A percentile compares a stretch with the other conserved stretches of the same genome.
These are phyloP conservation scores for Pachyseris speciosa DNA, from an alignment of 64 coral and sea anemone genomes.

Conservation along the genomic window DNA sequence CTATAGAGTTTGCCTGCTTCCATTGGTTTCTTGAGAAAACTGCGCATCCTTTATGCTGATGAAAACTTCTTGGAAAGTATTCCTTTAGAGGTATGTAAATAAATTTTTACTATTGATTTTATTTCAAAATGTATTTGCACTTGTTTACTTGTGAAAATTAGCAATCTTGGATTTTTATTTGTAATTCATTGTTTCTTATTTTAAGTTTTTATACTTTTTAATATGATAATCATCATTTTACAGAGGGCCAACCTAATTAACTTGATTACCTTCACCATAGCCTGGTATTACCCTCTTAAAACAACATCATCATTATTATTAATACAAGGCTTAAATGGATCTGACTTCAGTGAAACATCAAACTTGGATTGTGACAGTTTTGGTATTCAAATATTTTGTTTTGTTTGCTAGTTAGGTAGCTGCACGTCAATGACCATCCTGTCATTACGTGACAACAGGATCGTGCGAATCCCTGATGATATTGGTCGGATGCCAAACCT, in stretches of 20 bases:
- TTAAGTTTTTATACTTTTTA: no score
- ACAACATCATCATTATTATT: no score
- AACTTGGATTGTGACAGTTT: not conserved
- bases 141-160: no score
- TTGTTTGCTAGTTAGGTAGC: conserved; percentile 77
- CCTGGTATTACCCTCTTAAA: no score
- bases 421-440: conserved; percentile 84
- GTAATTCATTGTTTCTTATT: no score
- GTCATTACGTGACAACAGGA: conserved; percentile 85
- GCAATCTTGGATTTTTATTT: no score
- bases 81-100: conserved; percentile 77
- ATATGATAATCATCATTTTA: no score
- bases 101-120: not conserved
- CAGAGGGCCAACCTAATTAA: no score
- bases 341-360: not conserved
- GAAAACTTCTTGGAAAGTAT: conserved; percentile 96
- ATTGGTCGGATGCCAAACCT: conserved; percentile 94
- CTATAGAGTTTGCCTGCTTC: conserved; percentile 79
- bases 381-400: not conserved
- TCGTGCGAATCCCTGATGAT: conserved; percentile 77
- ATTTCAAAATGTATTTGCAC: no score
- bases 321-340: not conserved
- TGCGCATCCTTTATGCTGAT: conserved; percentile 89
- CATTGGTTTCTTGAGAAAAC: conserved; percentile 82
- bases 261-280: no score